These are phyloP conservation scores for Eolophus roseicapilla DNA, from an alignment of 2,113 vertebrate genomes.

Conservation along the genomic window DNA sequence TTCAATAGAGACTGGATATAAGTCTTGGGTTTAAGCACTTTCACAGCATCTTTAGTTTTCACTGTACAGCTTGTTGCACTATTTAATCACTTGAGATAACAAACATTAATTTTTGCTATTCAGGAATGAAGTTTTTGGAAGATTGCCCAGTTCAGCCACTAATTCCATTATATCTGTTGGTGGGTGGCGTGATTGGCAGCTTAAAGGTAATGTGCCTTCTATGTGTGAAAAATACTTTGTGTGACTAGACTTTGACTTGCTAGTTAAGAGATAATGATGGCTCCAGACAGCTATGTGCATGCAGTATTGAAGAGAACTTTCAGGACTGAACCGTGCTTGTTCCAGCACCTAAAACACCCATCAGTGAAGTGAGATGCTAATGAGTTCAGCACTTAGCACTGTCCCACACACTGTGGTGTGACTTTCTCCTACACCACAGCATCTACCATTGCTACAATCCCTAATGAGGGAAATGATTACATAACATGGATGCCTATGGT, in stretches of 20 bases:
- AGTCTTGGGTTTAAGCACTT: background rate
- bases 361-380: background rate
- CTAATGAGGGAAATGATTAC: background rate
- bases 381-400: background rate
- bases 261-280: background rate
- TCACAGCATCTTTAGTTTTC: background rate
- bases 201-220: slow-evolving; percentile 71
- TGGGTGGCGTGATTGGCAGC: slow-evolving; percentile 69
- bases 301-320: background rate
- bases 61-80: background rate
- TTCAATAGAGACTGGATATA: background rate
- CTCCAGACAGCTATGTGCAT: background rate
- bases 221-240: background rate
- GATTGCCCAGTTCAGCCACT: slow-evolving; percentile 72
- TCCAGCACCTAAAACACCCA: background rate
- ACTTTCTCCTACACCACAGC: background rate
- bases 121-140: slow-evolving; percentile 76
- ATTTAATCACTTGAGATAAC: background rate
- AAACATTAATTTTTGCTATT: background rate
- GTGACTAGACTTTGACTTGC: background rate
- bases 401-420: slow-evolving; percentile 3
- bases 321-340: background rate
- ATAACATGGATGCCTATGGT: background rate
- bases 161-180: slow-evolving; percentile 76
- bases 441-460: background rate